Base-by-base conservation (phyloP, 2,113 vertebrate species). In the Bolborhynchus lineola region DNA sequence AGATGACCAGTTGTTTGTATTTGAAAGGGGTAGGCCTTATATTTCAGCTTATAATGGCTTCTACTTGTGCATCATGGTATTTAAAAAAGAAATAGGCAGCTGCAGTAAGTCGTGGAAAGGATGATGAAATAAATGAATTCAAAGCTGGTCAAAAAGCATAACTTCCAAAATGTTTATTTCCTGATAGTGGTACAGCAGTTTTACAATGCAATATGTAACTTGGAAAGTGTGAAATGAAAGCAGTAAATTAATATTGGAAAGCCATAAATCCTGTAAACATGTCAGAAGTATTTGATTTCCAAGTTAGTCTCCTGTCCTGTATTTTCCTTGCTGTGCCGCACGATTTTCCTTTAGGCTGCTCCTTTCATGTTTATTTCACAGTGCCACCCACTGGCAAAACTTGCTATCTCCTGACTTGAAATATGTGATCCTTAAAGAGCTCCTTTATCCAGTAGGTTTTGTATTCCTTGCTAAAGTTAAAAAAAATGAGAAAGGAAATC, bases 141-240 rank as follows among this genome's bases (percentile, higher is more conserved):
- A 84, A 71, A 75, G 44, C 69, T 93, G 91, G 85, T 90, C 50
- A 92, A 92, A 71, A 81, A 39, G 68, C 55, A 3, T 93, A 85
- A 88, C 91, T 88, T 96, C 70, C 70, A 33, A 92, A 86, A 82
- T 39, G 21, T 76, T 92, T 94, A 82, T 92, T 93, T 95, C 60
- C 57, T 84, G 77, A 77, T 77, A 92, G 71, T 49, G 74, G 44
- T 59, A 72, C 52, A 63, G 71, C 60, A 90, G 60, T 93, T 96
- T 89, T 84, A 94, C 52, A 92, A 94, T 95, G 53, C 72, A 95
- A 64, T 92, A 69, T 95, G 88, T 93, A 92, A 85, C 19, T 44
- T 74, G 68, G 57, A 92, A 93, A 81, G 74, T 91, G 79, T 91
- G 79, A 97, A 95, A 86, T 92, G 89, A 87, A 90, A 93, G 37